Conservation (phyloP, 2,888 invertebrate species). For the Prenolepis imparis region DNA sequence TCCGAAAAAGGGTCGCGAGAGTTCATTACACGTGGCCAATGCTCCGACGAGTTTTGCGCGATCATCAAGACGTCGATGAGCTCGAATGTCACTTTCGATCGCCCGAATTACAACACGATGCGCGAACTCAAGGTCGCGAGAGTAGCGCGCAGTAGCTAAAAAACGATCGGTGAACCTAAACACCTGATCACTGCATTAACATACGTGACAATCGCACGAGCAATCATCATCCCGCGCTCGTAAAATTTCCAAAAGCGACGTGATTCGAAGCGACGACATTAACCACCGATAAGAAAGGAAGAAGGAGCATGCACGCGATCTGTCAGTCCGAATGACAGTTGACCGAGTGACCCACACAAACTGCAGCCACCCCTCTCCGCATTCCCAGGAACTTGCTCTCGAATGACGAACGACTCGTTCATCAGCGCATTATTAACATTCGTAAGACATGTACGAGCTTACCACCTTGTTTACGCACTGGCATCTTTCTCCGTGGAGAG, state of each 20-base stretch:
- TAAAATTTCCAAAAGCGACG: not conserved
- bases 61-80: constrained; percentile 12
- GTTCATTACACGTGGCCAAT: constrained; percentile 64
- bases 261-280: not conserved
- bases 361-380: constrained; percentile 62
- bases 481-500: constrained; percentile 87
- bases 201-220: not conserved
- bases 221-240: not conserved
- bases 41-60: constrained; percentile 64
- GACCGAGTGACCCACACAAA: constrained; percentile 75
- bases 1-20: constrained; percentile 40
- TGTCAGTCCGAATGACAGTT: constrained; percentile 73
- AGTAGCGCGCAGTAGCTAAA: constrained; percentile 61
- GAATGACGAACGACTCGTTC: constrained; percentile 19
- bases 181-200: constrained; percentile 43
- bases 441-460: constrained; percentile 70
- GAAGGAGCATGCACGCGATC: constrained; percentile 54
- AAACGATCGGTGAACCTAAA: constrained; percentile 59
- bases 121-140: constrained; percentile 68
- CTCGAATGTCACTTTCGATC: constrained; percentile 10
- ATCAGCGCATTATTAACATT: not conserved
- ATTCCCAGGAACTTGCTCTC: not conserved
- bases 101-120: constrained; percentile 40
- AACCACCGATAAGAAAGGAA: not conserved
- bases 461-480: constrained; percentile 92